Evolutionary conservation across 1,140 invertebrate genomes (phyloP).

Genomic region (Drosophila repleta): DNA sequence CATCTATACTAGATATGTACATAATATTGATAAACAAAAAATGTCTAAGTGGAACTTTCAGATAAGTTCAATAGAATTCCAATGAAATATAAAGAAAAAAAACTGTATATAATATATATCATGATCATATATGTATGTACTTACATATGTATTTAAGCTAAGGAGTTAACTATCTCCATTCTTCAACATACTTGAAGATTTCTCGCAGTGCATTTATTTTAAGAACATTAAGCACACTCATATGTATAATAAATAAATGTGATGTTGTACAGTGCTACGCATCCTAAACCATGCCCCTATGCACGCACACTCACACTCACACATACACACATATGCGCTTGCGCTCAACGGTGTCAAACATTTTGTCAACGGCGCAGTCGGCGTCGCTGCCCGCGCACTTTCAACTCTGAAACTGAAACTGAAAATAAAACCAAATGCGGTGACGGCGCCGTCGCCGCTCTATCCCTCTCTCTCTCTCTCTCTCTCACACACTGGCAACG

Average conservation of each 20-base stretch:
- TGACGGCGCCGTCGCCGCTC: conserved; percentile 33
- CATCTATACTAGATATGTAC: too few species aligned
- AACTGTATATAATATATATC: too few species aligned
- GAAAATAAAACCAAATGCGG: conserved; percentile 68
- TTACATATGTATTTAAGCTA: background rate
- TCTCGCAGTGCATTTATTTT: background rate
- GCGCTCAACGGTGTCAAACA: conserved; percentile 23
- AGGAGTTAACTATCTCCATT: too few species aligned
- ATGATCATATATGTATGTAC: background rate
- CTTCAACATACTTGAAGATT: too few species aligned
- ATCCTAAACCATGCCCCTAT: conserved; percentile 21
- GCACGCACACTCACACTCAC: background rate
- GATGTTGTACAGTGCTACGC: conserved; percentile 24
- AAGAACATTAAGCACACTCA: background rate
- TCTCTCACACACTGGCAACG: conserved; percentile 1
- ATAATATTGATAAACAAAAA: background rate
- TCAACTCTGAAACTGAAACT: conserved; percentile 54
- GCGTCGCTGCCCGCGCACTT: conserved; percentile 47
- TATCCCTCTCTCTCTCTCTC: conserved; percentile 1
- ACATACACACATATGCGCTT: background rate
- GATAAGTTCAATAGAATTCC: background rate
- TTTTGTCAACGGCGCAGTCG: conserved; percentile 44
- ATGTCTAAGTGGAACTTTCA: background rate
- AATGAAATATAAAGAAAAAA: too few species aligned
- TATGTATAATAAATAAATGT: background rate